Base-by-base conservation (phyloP, 2,797 vertebrate species). In the Hylomyscus alleni region DNA sequence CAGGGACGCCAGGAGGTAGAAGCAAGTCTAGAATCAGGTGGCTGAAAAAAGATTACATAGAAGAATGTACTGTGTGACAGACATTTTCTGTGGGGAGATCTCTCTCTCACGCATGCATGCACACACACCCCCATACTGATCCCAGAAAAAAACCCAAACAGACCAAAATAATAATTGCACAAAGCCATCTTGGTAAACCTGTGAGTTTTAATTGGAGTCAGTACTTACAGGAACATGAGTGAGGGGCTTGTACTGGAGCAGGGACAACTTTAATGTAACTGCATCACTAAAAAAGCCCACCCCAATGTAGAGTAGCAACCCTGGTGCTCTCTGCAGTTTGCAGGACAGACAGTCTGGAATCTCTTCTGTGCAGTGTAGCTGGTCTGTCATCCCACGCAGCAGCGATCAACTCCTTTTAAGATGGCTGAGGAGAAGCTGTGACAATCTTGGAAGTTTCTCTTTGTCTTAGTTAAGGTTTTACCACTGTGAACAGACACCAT, bases 251-350 rank as follows among this genome's bases (percentile, higher is more conserved):
- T 34, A 52, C 47, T 52, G 44, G 83, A n/a, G 31, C 19, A 50
- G 31, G 31, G 47, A 34, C 15, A n/a, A 9, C 29, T 31, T 34
- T 6, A n/a, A 6, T 9, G 26, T 10, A 31, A 8, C 81, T 47
- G 58, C 58, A 15, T 67, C 62, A 24, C 62, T 29, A 50, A 47
- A 50, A 62, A 13, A 67, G 62, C 0, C 44, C 31, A 13, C 10
- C 31, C 31, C 31, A 15, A 0, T 11, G 4, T 1, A 0, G 31
- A 24, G 19, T 1, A 15, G 62, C 62, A 52, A 24, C 62, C 20
- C 31, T 8, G 12, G 31, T 3, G 20, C 20, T 4, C 82, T 65
- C 31, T 14, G 62, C 19, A 24, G 62, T 52, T 52, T n/a, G 31
- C 44, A 67, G 60, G 19, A 50, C 62, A 22, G 20, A 15, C 11